Evolutionary conservation across 2,797 vertebrate species (phyloP).

Genomic region (Hypotaenidia okinawae): DNA sequence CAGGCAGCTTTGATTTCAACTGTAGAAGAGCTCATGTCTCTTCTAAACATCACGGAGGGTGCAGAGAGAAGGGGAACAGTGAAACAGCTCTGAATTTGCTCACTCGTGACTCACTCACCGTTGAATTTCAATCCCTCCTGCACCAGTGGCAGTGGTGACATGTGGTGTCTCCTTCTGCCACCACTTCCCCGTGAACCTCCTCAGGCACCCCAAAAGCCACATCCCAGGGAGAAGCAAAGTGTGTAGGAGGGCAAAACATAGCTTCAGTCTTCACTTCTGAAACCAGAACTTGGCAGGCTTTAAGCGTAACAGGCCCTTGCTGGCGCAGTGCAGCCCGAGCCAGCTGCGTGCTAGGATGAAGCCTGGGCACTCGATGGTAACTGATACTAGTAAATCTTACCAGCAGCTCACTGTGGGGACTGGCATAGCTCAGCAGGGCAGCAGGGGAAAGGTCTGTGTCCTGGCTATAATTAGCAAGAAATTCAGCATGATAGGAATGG

Average conservation of each 20-base stretch:
- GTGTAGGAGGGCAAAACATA: not conserved
- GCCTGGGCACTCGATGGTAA: not conserved
- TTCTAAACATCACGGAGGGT: not conserved
- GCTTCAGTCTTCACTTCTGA: not conserved
- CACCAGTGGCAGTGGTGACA: not conserved
- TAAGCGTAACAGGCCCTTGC: not conserved
- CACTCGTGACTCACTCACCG: not conserved
- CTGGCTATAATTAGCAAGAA: not conserved
- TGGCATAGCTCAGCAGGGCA: not conserved
- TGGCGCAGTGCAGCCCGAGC: not conserved
- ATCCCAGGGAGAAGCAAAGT: not conserved
- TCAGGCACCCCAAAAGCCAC: not conserved
- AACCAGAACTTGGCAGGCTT: not conserved
- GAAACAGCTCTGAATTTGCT: not conserved
- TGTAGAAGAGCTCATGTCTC: not conserved
- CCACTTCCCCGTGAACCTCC: accelerated
- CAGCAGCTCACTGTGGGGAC: not conserved
- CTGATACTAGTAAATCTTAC: not conserved
- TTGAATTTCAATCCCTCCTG: not conserved
- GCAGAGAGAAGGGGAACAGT: not conserved
- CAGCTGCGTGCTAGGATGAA: not conserved
- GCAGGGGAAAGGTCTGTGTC: not conserved
- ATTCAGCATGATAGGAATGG: not conserved
- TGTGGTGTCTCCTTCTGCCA: not conserved
- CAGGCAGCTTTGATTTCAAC: not conserved